Percentiles rank a stretch among this genome's conserved stretches.
Evolutionary conservation across 2,113 vertebrate species (phyloP).

Genomic region (Pterocles gutturalis): DNA sequence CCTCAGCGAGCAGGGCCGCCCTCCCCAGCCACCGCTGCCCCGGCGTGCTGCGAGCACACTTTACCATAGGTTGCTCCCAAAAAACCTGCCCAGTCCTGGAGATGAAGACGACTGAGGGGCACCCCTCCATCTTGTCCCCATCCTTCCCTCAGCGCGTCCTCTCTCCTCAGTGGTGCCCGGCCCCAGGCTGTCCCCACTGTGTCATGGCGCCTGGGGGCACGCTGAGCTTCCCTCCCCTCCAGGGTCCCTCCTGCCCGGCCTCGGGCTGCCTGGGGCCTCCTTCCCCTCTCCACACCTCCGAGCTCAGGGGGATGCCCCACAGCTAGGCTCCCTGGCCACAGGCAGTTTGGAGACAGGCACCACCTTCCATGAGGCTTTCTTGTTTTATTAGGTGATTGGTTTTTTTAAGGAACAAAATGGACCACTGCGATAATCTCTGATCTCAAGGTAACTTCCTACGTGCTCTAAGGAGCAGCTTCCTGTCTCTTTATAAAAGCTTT

Average conservation of each 20-base stretch:
- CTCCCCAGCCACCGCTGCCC: rapidly evolving
- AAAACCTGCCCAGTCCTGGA: not conserved
- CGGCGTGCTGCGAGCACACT: not conserved
- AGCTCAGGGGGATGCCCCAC: not conserved
- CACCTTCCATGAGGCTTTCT: not conserved
- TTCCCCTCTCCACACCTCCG: no score
- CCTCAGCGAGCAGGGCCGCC: no score
- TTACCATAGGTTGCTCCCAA: rapidly evolving
- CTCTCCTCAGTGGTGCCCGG: not conserved
- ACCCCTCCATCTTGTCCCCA: not conserved
- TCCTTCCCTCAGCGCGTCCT: not conserved
- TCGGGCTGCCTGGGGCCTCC: not conserved
- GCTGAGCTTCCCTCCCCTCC: rapidly evolving
- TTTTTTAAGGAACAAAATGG: not conserved
- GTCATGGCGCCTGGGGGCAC: rapidly evolving
- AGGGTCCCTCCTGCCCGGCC: no score
- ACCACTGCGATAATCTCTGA: not conserved
- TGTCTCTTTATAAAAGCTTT: not conserved
- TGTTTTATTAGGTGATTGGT: not conserved
- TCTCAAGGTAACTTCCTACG: not conserved
- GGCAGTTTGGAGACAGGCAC: not conserved
- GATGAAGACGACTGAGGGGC: not conserved
- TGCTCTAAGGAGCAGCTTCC: not conserved
- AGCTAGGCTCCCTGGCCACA: not conserved
- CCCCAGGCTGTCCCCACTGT: not conserved